These are phyloP conservation scores for Amphiprion ocellaris DNA, from an alignment of 2,113 vertebrate genomes.

Conservation along the genomic window DNA sequence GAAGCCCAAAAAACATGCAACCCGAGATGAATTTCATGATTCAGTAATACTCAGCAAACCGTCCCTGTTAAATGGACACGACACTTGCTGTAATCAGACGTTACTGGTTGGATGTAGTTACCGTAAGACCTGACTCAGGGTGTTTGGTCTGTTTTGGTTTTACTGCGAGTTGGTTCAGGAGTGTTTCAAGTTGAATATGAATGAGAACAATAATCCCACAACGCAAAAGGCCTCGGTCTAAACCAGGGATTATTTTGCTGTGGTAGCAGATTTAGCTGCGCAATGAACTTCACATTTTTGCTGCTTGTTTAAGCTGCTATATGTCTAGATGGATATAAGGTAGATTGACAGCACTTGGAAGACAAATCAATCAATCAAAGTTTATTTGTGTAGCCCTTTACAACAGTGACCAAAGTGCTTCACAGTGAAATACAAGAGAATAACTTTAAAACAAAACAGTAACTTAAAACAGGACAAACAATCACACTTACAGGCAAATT, in stretches of 20 bases:
- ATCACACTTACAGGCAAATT: no score
- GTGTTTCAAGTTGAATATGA: neutral
- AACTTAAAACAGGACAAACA: no score
- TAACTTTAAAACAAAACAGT: no score
- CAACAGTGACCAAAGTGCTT: no score
- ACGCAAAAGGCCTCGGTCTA: slow-evolving; percentile 7
- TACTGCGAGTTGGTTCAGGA: slow-evolving; percentile 4
- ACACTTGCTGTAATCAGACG: slow-evolving; percentile 2
- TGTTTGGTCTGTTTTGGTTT: slow-evolving; percentile 7
- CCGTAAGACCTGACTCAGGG: slow-evolving; percentile 1
- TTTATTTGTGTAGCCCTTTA: no score
- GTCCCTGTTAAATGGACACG: slow-evolving; percentile 30
- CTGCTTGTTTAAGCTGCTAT: neutral
- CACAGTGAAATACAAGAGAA: no score
- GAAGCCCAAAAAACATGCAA: slow-evolving; percentile 59
- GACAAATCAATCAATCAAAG: no score
- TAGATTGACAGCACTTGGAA: neutral
- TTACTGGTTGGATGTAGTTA: slow-evolving; percentile 15
- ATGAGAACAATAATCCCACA: slow-evolving; percentile 5
- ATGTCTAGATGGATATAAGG: neutral
- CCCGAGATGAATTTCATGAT: slow-evolving; percentile 59
- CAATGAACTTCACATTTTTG: neutral
- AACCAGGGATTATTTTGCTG: slow-evolving; percentile 9
- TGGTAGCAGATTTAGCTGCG: neutral
- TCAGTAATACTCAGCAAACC: slow-evolving; percentile 45